Evolutionary conservation across 2,797 vertebrate genomes (phyloP), one percentile per base, ranked within the genome.

Genomic region (Taeniopygia guttata): DNA sequence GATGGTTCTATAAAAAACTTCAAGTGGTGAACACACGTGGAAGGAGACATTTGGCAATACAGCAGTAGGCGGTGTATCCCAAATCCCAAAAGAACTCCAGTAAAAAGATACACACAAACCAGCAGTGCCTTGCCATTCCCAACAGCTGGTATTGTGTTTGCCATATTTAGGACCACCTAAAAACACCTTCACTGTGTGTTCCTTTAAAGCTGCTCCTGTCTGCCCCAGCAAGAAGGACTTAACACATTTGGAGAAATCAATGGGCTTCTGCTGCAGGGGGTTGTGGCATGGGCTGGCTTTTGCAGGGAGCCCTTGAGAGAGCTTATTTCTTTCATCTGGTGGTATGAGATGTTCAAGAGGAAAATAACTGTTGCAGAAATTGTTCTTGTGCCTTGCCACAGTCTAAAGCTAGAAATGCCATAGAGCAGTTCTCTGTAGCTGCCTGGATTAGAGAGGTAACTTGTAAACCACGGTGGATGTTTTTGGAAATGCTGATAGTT

Each of bases 21-120:
- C 21, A 27, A 40, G 70, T 2, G 0, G 8, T 34, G 29, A 79
- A 29, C 27, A 11, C 18, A n/a, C 0, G 0, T 21, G 60, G 63
- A 76, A 22, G 60, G 32, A 49, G 45, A 21, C 3, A 9, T 52
- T 82, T 54, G 51, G 30, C 46, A 18, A 16, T 20, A 7, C 0
- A 3, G 72, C 62, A 48, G 22, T 5, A 30, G 73, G 43, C 43
- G 48, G 42, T 1, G 0, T 21, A 42, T 62, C 38, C 66, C 40
- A 64, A 26, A 11, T 2, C 36, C 36, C 36, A 38, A 38, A 38
- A 14, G 42, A 79, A 7, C 54, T 48, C n/a, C 0, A 2, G n/a
- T 75, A 12, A 60, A 75, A 82, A 63, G 16, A 34, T 11, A 66
- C n/a, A 29, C 13, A 13, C 52, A 67, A 60, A 43, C 7, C 51